Conservation (phyloP, 2,888 invertebrate species). For the Anoplius nigerrimus region DNA sequence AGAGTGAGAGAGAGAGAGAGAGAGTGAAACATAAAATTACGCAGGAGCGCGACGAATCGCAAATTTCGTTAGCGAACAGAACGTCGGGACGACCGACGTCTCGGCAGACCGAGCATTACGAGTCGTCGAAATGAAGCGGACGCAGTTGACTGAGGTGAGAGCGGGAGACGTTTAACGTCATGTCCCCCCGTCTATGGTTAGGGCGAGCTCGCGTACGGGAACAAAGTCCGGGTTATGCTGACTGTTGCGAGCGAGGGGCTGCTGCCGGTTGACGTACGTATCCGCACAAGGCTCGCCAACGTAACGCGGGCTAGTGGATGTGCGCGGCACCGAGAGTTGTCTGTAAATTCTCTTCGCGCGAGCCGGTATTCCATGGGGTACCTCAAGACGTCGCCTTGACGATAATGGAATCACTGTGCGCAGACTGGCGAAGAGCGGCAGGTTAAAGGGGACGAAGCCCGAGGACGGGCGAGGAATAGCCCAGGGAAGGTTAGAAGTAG, state of each 20-base stretch:
- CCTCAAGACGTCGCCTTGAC: conserved; percentile 50
- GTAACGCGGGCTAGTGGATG: conserved; percentile 10
- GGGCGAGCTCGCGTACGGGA: conserved; percentile 22
- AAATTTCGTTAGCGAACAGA: too few relatives aligned
- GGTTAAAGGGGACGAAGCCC: not conserved
- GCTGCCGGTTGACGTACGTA: not conserved
- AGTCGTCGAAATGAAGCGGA: conserved; percentile 15
- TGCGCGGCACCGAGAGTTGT: conserved; percentile 37
- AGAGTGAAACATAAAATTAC: too few relatives aligned
- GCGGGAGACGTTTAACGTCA: conserved; percentile 21
- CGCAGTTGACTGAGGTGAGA: conserved; percentile 2
- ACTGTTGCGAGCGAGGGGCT: conserved; percentile 1
- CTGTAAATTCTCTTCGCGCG: conserved; percentile 50
- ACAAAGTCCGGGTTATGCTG: conserved; percentile 28
- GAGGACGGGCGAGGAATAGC: not conserved
- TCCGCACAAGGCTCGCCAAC: not conserved
- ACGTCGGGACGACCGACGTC: not conserved
- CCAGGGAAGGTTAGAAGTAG: not conserved
- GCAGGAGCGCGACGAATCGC: too few relatives aligned
- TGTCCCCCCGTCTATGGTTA: conserved; percentile 22
- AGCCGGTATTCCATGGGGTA: conserved; percentile 52
- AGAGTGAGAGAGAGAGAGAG: too few relatives aligned
- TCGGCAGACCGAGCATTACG: conserved; percentile 2
- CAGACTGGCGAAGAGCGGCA: conserved; percentile 26
- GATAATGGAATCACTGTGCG: conserved; percentile 65